These are phyloP conservation scores for Napeogenes inachia DNA, from an alignment of 2,888 invertebrate genomes.

Conservation along the genomic window DNA sequence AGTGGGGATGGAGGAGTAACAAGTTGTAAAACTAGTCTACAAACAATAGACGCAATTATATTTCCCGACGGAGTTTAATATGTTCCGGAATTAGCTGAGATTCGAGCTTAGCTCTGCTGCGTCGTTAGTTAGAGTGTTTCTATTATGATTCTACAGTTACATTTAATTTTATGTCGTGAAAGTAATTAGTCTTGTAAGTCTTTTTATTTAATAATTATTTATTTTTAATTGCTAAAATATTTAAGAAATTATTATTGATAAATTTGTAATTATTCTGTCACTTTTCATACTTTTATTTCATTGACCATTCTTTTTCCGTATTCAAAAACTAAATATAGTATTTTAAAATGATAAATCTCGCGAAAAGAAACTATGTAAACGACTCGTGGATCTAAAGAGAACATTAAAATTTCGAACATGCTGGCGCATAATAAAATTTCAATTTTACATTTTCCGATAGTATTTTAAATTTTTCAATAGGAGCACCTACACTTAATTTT, in stretches of 20 bases:
- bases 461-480: constrained; percentile 1
- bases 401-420: constrained; percentile 6
- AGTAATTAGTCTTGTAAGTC: no score
- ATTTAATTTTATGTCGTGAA: no score
- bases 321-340: neutral
- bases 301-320: neutral
- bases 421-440: constrained; percentile 2
- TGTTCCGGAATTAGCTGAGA: constrained; percentile 19
- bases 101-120: constrained; percentile 14
- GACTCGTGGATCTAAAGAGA: neutral
- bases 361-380: constrained; percentile 2
- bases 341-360: neutral
- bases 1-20: constrained; percentile 26
- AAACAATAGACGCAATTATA: constrained; percentile 23
- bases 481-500: neutral
- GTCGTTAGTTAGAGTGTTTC: constrained; percentile 7
- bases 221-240: no score
- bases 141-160: neutral
- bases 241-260: no score
- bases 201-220: no score
- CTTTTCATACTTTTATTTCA: neutral
- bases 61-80: constrained; percentile 22
- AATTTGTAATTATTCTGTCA: no score
- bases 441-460: neutral
- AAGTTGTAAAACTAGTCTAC: constrained; percentile 30